Conservation (phyloP, 2,888 invertebrate species). For the Drosophila mettleri region DNA sequence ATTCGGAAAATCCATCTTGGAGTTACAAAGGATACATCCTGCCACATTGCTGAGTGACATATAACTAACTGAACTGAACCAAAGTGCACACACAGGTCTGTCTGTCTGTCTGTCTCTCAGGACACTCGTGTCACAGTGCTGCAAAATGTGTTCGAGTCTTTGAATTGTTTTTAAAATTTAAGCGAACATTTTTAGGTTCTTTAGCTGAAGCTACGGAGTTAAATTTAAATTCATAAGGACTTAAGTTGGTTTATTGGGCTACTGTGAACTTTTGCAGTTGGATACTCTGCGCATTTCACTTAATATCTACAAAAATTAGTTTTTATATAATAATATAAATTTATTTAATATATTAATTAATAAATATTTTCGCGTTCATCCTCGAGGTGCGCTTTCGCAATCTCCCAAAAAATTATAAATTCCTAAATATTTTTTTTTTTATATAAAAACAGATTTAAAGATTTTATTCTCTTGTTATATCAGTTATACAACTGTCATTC, state of each 20-base stretch:
- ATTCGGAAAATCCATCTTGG: slow-evolving; percentile 34
- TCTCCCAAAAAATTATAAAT: background rate
- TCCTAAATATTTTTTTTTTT: background rate
- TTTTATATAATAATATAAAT: background rate
- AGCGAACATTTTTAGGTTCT: too few species aligned
- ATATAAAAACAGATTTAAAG: too few species aligned
- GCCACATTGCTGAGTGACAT: slow-evolving; percentile 11
- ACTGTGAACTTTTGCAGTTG: too few species aligned
- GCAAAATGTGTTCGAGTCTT: background rate
- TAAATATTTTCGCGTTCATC: background rate
- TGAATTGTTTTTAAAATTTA: too few species aligned
- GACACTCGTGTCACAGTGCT: slow-evolving; percentile 20
- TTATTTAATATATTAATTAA: too few species aligned
- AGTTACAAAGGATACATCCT: slow-evolving; percentile 38
- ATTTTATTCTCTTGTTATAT: too few species aligned
- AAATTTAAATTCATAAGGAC: too few species aligned
- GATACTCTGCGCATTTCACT: background rate
- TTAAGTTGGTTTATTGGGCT: too few species aligned
- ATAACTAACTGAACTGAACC: background rate
- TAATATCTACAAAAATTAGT: background rate
- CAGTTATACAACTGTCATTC: background rate
- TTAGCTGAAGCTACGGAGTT: too few species aligned
- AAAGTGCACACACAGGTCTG: too few species aligned
- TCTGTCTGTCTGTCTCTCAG: slow-evolving; percentile 6
- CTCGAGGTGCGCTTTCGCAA: background rate